phyloP scores from a whole-genome alignment of 2,113 vertebrate genomes.

The Pantherophis guttatus region DNA sequence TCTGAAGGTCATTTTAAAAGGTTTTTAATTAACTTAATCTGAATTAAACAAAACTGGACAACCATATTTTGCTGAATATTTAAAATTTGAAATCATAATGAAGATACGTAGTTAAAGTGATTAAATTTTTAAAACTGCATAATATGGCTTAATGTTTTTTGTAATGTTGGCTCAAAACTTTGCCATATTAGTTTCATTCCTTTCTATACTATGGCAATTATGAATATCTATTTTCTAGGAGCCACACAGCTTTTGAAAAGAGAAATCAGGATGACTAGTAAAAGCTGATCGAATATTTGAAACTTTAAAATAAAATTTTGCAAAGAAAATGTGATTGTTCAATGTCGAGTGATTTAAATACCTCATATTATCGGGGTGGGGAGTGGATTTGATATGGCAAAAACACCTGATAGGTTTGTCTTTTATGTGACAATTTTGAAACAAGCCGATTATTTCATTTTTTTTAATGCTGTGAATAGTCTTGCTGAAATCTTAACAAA shows the following conservation, averaged over 20 bases:
- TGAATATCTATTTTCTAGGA: background rate
- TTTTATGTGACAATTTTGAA: conserved; percentile 40
- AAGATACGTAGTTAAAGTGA: background rate
- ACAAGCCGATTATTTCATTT: conserved; percentile 61
- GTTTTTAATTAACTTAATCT: background rate
- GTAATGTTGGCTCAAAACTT: background rate
- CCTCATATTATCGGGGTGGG: conserved; percentile 33
- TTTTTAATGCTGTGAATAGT: conserved; percentile 59
- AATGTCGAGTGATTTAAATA: background rate
- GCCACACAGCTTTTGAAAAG: background rate
- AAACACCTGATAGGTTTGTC: conserved; percentile 15
- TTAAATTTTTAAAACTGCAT: background rate
- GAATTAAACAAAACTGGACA: background rate
- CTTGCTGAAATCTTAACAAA: conserved; percentile 62
- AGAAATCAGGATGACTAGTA: background rate
- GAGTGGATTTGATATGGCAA: conserved; percentile 58
- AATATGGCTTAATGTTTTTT: background rate
- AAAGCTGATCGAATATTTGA: conserved; percentile 28
- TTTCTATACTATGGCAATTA: background rate
- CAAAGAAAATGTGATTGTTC: background rate
- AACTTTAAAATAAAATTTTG: background rate
- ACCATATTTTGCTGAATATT: background rate
- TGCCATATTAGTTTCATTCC: background rate
- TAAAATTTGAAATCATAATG: background rate
- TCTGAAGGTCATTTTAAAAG: background rate